Evolutionary conservation across 2,113 vertebrate genomes (phyloP).

Genomic region (Cromileptes altivelis): DNA sequence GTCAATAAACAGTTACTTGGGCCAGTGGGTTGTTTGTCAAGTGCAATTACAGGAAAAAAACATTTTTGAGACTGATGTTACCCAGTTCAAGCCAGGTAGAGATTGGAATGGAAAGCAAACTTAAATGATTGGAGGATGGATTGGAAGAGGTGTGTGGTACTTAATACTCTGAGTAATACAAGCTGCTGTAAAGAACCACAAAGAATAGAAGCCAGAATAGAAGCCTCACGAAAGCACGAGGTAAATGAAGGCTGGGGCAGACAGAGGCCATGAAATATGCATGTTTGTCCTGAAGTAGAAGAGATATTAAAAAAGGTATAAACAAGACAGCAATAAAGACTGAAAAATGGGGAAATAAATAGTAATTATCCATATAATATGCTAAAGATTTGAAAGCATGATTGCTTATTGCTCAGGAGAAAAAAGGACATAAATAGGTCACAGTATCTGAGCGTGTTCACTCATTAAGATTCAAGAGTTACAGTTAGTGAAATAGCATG

Average conservation of each 20-base stretch:
- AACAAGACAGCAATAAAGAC: slow-evolving; percentile 11
- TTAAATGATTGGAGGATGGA: slow-evolving; percentile 38
- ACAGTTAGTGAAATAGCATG: slow-evolving; percentile 18
- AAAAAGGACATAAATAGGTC: slow-evolving; percentile 27
- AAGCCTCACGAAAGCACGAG: neutral
- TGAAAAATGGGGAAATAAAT: slow-evolving; percentile 9
- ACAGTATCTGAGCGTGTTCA: slow-evolving; percentile 9
- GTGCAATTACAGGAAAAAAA: slow-evolving; percentile 67
- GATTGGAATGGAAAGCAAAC: slow-evolving; percentile 41
- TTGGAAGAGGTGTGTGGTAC: slow-evolving; percentile 29
- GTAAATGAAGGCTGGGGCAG: slow-evolving; percentile 16
- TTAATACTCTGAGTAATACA: slow-evolving; percentile 23
- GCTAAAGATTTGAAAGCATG: neutral
- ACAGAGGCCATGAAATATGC: slow-evolving; percentile 53
- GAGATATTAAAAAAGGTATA: slow-evolving; percentile 7
- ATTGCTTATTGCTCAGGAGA: neutral
- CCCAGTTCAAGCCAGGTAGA: slow-evolving; percentile 48
- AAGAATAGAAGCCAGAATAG: slow-evolving; percentile 15
- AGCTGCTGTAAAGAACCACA: slow-evolving; percentile 33
- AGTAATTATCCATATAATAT: neutral
- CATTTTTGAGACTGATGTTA: slow-evolving; percentile 58
- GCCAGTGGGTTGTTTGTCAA: slow-evolving; percentile 71
- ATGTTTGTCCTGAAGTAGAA: slow-evolving; percentile 29
- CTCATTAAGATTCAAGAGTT: slow-evolving; percentile 48
- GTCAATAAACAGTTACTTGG: slow-evolving; percentile 75